Percentiles rank a stretch among this genome's conserved stretches.
phyloP scores from a whole-genome alignment of 2,888 invertebrate genomes.

The Penaeus monodon region DNA sequence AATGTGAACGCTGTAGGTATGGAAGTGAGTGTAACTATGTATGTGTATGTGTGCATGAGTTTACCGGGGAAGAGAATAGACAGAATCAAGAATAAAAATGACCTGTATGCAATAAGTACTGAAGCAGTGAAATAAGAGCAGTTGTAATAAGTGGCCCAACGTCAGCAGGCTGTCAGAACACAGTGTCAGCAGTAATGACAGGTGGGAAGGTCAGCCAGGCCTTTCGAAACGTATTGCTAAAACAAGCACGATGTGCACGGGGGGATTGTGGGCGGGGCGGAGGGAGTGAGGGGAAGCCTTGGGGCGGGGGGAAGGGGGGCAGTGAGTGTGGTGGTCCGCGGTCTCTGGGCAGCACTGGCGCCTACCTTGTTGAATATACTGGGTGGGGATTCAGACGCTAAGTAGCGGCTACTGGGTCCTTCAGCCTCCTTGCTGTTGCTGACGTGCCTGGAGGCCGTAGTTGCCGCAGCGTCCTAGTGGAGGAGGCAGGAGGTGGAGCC shows the following conservation, averaged over 20 bases:
- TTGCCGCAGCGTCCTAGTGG: conserved; percentile 52
- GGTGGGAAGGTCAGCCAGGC: no score
- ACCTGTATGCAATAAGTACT: no score
- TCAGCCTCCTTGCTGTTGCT: conserved; percentile 42
- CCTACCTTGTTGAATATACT: conserved; percentile 64
- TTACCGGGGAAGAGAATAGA: no score
- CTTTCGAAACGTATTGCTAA: no score
- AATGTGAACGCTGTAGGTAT: no score
- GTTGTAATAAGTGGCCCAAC: no score
- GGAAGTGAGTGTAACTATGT: not conserved
- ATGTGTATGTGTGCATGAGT: not conserved
- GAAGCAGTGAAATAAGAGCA: no score
- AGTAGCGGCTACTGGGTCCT: conserved; percentile 54
- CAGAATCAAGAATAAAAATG: no score
- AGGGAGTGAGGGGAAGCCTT: not conserved
- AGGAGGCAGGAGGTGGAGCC: conserved; percentile 56
- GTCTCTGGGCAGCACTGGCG: conserved; percentile 3
- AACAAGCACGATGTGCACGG: conserved; percentile 4
- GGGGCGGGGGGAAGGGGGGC: not conserved
- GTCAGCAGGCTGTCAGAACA: no score
- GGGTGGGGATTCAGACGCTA: conserved; percentile 56
- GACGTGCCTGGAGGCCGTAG: conserved; percentile 17
- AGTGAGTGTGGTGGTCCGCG: conserved; percentile 14
- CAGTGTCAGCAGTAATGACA: no score
- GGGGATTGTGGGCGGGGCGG: not conserved